These are phyloP conservation scores for Tryphoninae sp. DNA, from an alignment of 2,888 invertebrate species.

Conservation along the genomic window DNA sequence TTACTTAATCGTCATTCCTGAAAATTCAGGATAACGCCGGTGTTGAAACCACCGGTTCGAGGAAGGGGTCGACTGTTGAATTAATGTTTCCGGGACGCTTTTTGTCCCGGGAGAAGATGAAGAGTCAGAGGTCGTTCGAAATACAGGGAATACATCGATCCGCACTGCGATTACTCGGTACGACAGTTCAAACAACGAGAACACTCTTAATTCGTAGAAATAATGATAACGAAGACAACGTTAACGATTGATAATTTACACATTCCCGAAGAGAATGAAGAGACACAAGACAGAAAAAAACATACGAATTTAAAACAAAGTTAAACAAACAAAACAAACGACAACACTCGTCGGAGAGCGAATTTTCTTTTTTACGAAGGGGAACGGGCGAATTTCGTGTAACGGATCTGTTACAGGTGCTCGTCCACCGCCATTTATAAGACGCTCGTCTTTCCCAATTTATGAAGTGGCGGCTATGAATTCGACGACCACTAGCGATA, in stretches of 20 bases:
- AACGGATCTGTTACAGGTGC: slow-evolving; percentile 69
- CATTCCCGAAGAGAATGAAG: slow-evolving; percentile 26
- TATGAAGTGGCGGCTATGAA: slow-evolving; percentile 67
- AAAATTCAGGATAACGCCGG: slow-evolving; percentile 74
- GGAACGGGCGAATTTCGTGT: slow-evolving; percentile 22
- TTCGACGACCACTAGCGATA: slow-evolving; percentile 63
- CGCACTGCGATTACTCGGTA: slow-evolving; percentile 73
- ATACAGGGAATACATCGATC: slow-evolving; percentile 72
- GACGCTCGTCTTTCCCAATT: slow-evolving; percentile 76
- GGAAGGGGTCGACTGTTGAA: slow-evolving; percentile 73
- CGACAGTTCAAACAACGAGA: slow-evolving; percentile 28
- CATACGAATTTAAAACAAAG: not conserved
- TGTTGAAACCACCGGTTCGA: slow-evolving; percentile 70
- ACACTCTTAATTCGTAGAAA: slow-evolving; percentile 5
- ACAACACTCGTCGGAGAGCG: not conserved
- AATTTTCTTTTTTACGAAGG: slow-evolving; percentile 23
- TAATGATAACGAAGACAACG: slow-evolving; percentile 9
- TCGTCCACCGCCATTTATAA: slow-evolving; percentile 73
- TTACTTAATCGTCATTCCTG: slow-evolving; percentile 68
- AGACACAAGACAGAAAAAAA: slow-evolving; percentile 24
- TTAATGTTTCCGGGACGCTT: slow-evolving; percentile 68
- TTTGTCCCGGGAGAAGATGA: slow-evolving; percentile 70
- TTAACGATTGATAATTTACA: slow-evolving; percentile 10
- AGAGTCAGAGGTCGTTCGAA: slow-evolving; percentile 74
- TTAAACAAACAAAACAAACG: not conserved